Conservation (phyloP, 2,888 invertebrate genomes). For the Panopea generosa region DNA sequence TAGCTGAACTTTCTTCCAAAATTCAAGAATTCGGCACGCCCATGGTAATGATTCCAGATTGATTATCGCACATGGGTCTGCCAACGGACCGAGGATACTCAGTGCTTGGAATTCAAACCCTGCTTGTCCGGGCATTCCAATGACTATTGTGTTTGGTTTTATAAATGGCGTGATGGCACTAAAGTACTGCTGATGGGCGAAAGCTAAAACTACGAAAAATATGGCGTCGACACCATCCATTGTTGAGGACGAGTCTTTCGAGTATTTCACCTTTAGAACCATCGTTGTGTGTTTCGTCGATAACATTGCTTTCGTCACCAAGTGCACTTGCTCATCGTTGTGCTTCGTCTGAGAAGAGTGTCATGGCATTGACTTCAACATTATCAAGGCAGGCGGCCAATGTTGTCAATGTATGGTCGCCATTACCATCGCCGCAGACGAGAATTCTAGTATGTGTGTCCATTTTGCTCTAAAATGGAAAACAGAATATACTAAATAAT, state of each 20-base stretch:
- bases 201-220: slow-evolving; percentile 77
- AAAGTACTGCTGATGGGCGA: slow-evolving; percentile 77
- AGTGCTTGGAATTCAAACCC: slow-evolving; percentile 76
- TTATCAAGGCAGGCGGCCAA: slow-evolving; percentile 64
- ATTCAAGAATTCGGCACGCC: slow-evolving; percentile 76
- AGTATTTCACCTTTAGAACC: slow-evolving; percentile 48
- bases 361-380: slow-evolving; percentile 70
- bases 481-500: too few species aligned
- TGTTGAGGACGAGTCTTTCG: slow-evolving; percentile 66
- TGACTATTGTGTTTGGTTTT: slow-evolving; percentile 69
- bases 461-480: slow-evolving; percentile 1
- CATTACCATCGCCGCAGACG: slow-evolving; percentile 80
- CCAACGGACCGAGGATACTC: slow-evolving; percentile 60
- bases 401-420: slow-evolving; percentile 75
- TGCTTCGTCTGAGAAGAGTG: slow-evolving; percentile 75
- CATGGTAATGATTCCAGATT: slow-evolving; percentile 75
- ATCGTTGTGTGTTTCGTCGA: slow-evolving; percentile 56
- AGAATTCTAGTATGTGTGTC: slow-evolving; percentile 44
- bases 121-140: slow-evolving; percentile 77
- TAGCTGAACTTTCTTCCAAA: slow-evolving; percentile 69
- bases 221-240: slow-evolving; percentile 71
- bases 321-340: slow-evolving; percentile 70
- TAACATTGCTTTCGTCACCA: slow-evolving; percentile 55
- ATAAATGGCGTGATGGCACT: slow-evolving; percentile 67
- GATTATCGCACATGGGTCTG: slow-evolving; percentile 64